Evolutionary conservation across 2,888 invertebrate genomes (phyloP).

Genomic region (Drosophila siamana): DNA sequence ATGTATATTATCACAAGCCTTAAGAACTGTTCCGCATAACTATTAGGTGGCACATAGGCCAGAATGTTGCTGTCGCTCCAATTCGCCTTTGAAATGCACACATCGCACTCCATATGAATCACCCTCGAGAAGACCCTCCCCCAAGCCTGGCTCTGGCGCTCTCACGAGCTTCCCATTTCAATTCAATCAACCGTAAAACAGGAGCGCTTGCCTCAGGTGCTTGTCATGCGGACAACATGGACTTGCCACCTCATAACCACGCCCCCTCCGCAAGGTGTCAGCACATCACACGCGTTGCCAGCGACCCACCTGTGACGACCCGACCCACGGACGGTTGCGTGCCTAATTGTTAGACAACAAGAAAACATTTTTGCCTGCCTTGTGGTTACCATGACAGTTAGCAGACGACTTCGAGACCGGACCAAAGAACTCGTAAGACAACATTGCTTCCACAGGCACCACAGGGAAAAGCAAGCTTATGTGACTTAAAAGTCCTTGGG

Average conservation of each 20-base stretch:
- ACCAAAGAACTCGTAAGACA: constrained; percentile 13
- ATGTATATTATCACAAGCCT: background rate
- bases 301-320: constrained; percentile 43
- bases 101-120: constrained; percentile 21
- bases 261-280: constrained; percentile 62
- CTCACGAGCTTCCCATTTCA: constrained; percentile 53
- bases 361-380: constrained; percentile 53
- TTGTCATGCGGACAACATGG: constrained; percentile 52
- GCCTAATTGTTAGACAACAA: constrained; percentile 69
- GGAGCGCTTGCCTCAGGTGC: constrained; percentile 48
- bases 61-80: constrained; percentile 1
- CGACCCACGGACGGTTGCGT: constrained; percentile 52
- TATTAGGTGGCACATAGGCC: constrained; percentile 3
- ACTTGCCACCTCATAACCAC: constrained; percentile 38
- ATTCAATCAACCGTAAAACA: constrained; percentile 73
- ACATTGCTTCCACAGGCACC: constrained; percentile 3
- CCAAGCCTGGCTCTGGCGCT: constrained; percentile 17
- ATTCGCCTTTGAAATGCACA: background rate
- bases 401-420: constrained; percentile 1
- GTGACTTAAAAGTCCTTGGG: constrained; percentile 19
- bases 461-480: constrained; percentile 21
- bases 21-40: background rate
- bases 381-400: constrained; percentile 63
- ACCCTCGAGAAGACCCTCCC: constrained; percentile 16
- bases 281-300: constrained; percentile 52